Evolutionary conservation across 1,140 invertebrate species (phyloP), one percentile per base, ranked within the genome.

Genomic region (Drosophila bifasciata): DNA sequence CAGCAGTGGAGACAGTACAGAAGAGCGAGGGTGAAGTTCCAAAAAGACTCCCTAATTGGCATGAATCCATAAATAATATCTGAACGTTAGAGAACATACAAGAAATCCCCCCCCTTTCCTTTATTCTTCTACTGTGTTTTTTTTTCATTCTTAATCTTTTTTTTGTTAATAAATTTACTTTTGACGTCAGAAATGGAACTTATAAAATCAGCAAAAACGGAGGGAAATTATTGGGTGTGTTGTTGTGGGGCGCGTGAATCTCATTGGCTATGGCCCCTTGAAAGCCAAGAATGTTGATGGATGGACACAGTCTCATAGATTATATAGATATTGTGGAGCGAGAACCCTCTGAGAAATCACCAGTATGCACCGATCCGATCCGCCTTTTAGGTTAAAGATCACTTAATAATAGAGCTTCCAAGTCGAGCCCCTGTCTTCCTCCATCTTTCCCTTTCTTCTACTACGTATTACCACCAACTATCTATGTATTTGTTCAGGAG

Each of bases 191-290:
- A 28, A 28, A 8, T 9, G 28, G 28, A 9, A 28, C 28, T 9
- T 28, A 9, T 8, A 28, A 28, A 28, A 28, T 36, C 32, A 36
- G 3, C 32, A 36, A 13, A 28, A 25, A 28, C 52, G 19, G 17
- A 8, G 41, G 19, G 19, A 8, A 19, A 28, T 68, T 36, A 13
- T 63, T 36, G 23, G 6, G 23, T 36, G 28, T 32, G 28, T 0
- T 32, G 25, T 8, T 45, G 21, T n/a, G n/a, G n/a, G 46, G 79
- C 75, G 70, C 70, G 70, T 84, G 79, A 75, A 67, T 52, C 48
- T 21, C 68, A 73, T 78, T 72, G 61, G 41, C 79, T 79, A 75
- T 64, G 56, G 56, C 48, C 40, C 45, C 52, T 46, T 45, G 55
- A 44, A 67, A 59, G 46, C 49, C 43, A 67, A 67, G 51, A 32